Conservation (phyloP, 2,113 vertebrate genomes). For the Anoura caudifer region DNA sequence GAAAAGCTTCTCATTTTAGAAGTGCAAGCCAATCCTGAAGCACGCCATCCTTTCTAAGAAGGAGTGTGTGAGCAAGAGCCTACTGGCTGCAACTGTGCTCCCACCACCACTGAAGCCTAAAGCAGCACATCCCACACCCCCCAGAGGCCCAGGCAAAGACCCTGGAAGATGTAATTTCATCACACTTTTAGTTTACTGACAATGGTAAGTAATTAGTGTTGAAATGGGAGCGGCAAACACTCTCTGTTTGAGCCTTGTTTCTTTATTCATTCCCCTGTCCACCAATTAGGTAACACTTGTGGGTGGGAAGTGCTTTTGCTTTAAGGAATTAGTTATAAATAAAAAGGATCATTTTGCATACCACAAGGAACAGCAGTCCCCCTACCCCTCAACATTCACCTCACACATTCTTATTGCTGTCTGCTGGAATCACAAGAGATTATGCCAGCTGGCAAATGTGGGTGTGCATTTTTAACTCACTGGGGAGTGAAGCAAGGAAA, state of each 20-base stretch:
- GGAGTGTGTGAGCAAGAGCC: neutral
- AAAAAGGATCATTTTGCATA: slow-evolving; percentile 68
- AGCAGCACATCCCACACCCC: neutral
- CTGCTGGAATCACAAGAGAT: slow-evolving; percentile 69
- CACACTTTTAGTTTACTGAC: slow-evolving; percentile 14
- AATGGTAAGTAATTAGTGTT: slow-evolving; percentile 41
- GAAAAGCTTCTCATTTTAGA: slow-evolving; percentile 39
- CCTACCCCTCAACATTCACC: slow-evolving; percentile 55
- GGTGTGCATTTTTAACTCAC: slow-evolving; percentile 77
- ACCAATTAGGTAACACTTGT: slow-evolving; percentile 57
- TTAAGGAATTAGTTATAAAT: slow-evolving; percentile 71
- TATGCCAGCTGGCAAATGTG: slow-evolving; percentile 77
- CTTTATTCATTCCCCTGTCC: slow-evolving; percentile 48
- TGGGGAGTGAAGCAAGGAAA: slow-evolving; percentile 79
- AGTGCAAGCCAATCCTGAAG: neutral
- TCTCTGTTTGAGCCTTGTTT: slow-evolving; percentile 14
- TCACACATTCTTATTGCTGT: slow-evolving; percentile 73
- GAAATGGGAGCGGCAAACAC: neutral
- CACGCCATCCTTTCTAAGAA: neutral
- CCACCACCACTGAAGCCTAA: neutral
- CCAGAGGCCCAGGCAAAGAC: neutral
- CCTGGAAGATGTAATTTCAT: slow-evolving; percentile 29
- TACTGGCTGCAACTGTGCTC: neutral
- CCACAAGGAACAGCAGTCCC: slow-evolving; percentile 50
- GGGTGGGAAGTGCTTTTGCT: slow-evolving; percentile 55